phyloP scores from a whole-genome alignment of 2,797 vertebrate species.

The Neoniphon sammara region DNA sequence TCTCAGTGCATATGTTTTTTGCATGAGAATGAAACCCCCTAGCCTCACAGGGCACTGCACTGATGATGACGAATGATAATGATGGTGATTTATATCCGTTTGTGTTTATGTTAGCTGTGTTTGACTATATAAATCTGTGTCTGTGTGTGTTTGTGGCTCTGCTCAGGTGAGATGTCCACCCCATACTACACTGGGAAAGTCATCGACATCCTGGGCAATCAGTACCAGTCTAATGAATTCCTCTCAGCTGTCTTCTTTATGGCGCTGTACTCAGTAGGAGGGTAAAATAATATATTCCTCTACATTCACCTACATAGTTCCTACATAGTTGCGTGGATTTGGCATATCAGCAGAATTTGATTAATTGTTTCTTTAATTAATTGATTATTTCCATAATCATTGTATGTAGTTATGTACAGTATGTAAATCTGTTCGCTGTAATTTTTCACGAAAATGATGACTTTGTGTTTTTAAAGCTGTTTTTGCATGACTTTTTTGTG shows the following conservation, averaged over 20 bases:
- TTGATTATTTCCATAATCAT: no score
- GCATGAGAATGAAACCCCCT: no score
- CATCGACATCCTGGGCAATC: constrained; percentile 83
- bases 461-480: no score
- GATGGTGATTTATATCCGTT: neutral
- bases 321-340: no score
- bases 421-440: no score
- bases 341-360: no score
- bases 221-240: constrained; percentile 79
- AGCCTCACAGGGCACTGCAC: no score
- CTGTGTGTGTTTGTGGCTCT: neutral
- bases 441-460: no score
- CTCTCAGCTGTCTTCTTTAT: constrained; percentile 78
- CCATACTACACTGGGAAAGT: constrained; percentile 87
- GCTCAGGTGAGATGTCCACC: constrained; percentile 85
- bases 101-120: neutral
- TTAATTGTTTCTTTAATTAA: no score
- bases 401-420: no score
- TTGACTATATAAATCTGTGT: neutral
- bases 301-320: neutral
- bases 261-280: constrained; percentile 80
- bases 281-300: constrained; percentile 66
- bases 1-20: no score
- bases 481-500: no score
- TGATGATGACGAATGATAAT: neutral